phyloP scores from a whole-genome alignment of 2,888 invertebrate species.

The Mimachlamys varia region DNA sequence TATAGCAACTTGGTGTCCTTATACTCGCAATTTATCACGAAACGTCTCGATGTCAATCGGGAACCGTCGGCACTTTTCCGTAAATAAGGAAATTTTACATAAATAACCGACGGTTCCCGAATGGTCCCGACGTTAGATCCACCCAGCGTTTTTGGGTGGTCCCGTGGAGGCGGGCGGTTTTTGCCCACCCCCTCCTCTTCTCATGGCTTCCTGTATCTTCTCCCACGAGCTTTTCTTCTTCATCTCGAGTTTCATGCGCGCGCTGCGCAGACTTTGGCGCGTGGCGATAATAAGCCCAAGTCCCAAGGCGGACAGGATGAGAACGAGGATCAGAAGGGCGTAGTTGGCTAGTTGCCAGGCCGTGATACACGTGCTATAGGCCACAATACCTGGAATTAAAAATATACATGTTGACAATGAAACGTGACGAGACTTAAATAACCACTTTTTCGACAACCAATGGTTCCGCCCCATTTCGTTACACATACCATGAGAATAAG shows the following conservation, averaged over 20 bases:
- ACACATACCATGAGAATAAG: too few relatives aligned
- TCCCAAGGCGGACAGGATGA: background rate
- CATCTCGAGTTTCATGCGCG: slow-evolving; percentile 9
- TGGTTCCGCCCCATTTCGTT: too few relatives aligned
- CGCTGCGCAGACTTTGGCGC: background rate
- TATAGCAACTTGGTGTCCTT: too few relatives aligned
- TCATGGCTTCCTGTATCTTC: slow-evolving; percentile 38
- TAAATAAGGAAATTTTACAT: too few relatives aligned
- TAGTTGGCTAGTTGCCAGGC: slow-evolving; percentile 18
- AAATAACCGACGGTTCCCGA: too few relatives aligned
- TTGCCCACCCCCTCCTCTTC: slow-evolving; percentile 37
- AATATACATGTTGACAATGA: too few relatives aligned
- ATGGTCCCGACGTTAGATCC: background rate
- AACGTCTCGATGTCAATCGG: too few relatives aligned
- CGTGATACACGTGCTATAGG: background rate
- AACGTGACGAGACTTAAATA: too few relatives aligned
- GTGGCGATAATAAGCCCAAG: slow-evolving; percentile 28
- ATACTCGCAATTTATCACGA: too few relatives aligned
- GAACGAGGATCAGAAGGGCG: slow-evolving; percentile 13
- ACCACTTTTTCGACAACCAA: too few relatives aligned
- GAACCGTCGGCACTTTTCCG: too few relatives aligned
- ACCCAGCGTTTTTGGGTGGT: slow-evolving; percentile 5
- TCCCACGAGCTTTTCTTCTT: slow-evolving; percentile 42
- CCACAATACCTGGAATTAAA: slow-evolving; percentile 18
- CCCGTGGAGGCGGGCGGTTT: slow-evolving; percentile 41